Percentiles rank a stretch among this genome's conserved stretches.
These are phyloP conservation scores for Gobiocypris rarus DNA, from an alignment of 2,113 vertebrate species.

Conservation along the genomic window DNA sequence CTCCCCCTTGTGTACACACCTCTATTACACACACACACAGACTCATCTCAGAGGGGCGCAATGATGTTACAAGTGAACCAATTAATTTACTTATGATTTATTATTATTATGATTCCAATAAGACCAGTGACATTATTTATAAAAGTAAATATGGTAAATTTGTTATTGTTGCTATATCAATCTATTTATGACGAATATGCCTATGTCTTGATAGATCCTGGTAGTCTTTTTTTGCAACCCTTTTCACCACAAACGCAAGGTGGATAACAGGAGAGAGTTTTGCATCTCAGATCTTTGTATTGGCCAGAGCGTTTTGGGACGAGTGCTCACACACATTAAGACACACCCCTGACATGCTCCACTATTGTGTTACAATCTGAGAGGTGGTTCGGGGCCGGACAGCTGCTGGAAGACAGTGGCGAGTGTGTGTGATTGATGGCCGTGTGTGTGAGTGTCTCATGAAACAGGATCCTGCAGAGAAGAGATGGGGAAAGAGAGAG, in stretches of 20 bases:
- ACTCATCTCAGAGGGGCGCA: background rate
- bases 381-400: slow-evolving; percentile 28
- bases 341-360: slow-evolving; percentile 28
- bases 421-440: slow-evolving; percentile 55
- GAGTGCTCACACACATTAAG: slow-evolving; percentile 4
- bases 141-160: background rate
- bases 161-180: background rate
- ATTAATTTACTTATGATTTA: background rate
- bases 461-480: slow-evolving; percentile 55
- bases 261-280: background rate
- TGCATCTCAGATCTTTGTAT: slow-evolving; percentile 14
- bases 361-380: slow-evolving; percentile 30
- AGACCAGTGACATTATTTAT: background rate
- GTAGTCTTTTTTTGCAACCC: background rate
- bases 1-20: slow-evolving; percentile 68
- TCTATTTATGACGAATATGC: background rate
- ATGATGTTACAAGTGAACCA: background rate
- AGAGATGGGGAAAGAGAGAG: slow-evolving; percentile 11
- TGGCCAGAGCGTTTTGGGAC: background rate
- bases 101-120: background rate
- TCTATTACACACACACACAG: background rate
- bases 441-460: slow-evolving; percentile 37
- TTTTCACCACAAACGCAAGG: background rate
- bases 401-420: slow-evolving; percentile 49
- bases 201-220: background rate